Percentiles rank a stretch among this genome's conserved stretches.
Conservation (phyloP, 2,888 invertebrate species). For the Charanyca ferruginea region DNA sequence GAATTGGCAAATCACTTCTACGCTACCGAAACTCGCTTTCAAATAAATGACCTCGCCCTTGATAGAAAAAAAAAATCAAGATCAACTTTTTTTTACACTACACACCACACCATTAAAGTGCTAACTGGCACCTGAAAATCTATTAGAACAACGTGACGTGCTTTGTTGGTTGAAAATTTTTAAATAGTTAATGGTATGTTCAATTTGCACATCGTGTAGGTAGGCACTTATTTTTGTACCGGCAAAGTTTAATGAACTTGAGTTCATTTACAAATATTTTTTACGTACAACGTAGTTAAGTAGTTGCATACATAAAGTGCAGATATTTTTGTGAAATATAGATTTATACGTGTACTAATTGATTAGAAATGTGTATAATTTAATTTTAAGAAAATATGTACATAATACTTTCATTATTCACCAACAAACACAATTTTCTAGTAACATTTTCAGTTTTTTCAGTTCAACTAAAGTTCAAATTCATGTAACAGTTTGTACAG, state of each 20-base stretch:
- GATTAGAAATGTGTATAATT: background rate
- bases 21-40: slow-evolving; percentile 23
- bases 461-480: background rate
- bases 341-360: background rate
- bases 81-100: slow-evolving; percentile 7
- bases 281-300: too few species aligned
- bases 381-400: too few species aligned
- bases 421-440: background rate
- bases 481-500: background rate
- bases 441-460: slow-evolving; percentile 16
- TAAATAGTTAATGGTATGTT: slow-evolving; percentile 46
- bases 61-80: slow-evolving; percentile 5
- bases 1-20: slow-evolving; percentile 24
- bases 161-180: slow-evolving; percentile 18
- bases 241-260: slow-evolving; percentile 53
- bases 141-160: slow-evolving; percentile 29
- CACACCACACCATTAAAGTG: background rate
- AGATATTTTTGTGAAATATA: background rate
- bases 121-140: slow-evolving; percentile 4
- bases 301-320: slow-evolving; percentile 15
- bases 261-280: slow-evolving; percentile 40
- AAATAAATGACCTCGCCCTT: slow-evolving; percentile 21
- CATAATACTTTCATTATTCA: background rate
- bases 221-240: slow-evolving; percentile 56
- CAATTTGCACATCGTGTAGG: slow-evolving; percentile 56